Percentiles rank a stretch among this genome's conserved stretches.
Conservation (phyloP, 2,113 vertebrate species). For the Mus spicilegus region DNA sequence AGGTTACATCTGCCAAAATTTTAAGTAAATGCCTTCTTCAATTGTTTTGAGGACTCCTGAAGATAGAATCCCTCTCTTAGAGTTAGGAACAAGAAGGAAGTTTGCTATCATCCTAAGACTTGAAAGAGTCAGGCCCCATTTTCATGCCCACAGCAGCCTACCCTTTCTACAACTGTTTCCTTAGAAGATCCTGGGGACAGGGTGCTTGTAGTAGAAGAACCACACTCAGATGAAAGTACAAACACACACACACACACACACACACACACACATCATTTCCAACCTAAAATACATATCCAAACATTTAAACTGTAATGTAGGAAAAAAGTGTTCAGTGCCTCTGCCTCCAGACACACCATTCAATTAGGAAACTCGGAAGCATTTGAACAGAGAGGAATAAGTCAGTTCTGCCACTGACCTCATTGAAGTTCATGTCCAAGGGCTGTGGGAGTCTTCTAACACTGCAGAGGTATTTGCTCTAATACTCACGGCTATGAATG, state of each 20-base stretch:
- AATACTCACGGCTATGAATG: neutral
- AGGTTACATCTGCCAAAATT: neutral
- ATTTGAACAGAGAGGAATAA: neutral
- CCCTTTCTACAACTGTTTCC: neutral
- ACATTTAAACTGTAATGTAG: constrained; percentile 4
- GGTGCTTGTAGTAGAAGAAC: neutral
- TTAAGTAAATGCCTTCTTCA: neutral
- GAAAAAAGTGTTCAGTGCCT: neutral
- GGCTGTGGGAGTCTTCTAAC: neutral
- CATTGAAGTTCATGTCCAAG: neutral
- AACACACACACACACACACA: neutral
- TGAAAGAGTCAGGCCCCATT: neutral
- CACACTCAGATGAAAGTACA: neutral
- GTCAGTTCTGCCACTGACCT: neutral
- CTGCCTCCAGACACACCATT: neutral
- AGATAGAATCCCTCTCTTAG: neutral
- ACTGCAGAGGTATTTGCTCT: neutral
- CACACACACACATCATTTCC: neutral
- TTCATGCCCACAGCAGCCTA: neutral
- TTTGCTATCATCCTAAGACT: neutral
- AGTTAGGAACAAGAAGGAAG: neutral
- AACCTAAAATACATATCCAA: neutral
- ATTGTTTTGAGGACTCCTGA: neutral
- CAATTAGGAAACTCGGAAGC: neutral
- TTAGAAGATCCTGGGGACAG: neutral